phyloP scores from a whole-genome alignment of 2,113 vertebrate species.

The Myiozetetes cayanensis region DNA sequence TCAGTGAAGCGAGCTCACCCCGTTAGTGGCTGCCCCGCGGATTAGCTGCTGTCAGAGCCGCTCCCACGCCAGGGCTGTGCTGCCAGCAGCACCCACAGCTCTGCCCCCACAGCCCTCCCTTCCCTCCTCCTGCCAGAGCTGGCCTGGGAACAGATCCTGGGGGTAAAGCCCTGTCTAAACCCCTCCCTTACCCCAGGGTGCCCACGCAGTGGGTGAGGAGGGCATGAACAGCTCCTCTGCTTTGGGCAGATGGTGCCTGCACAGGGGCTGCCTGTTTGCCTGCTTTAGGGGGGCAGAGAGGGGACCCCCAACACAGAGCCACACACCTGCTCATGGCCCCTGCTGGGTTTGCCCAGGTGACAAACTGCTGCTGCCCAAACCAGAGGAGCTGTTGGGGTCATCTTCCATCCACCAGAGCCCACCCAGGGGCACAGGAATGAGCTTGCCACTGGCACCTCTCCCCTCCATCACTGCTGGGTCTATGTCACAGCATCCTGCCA shows the following conservation, averaged over 20 bases:
- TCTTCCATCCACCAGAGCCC: not conserved
- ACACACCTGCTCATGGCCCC: not conserved
- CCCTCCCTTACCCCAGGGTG: not conserved
- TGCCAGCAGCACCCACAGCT: not conserved
- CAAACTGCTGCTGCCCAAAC: not conserved
- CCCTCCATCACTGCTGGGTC: not conserved
- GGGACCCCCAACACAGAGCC: not conserved
- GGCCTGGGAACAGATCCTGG: not conserved
- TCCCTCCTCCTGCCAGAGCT: not conserved
- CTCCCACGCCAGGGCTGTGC: not conserved
- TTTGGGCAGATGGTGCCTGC: not conserved
- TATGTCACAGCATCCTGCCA: not conserved
- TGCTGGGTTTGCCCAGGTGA: not conserved
- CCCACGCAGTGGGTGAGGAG: rapidly evolving
- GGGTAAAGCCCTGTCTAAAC: not conserved
- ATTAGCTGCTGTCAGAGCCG: not conserved
- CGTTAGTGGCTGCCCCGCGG: rapidly evolving
- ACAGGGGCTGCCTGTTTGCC: not conserved
- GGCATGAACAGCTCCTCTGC: not conserved
- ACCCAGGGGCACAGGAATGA: not conserved
- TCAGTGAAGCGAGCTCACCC: not conserved
- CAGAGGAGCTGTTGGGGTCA: not conserved
- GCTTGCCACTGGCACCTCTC: not conserved
- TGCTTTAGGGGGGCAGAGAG: not conserved
- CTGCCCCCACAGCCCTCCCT: not conserved